phyloP scores from a whole-genome alignment of 37 sponge, comb jelly and placozoan genomes.

The Haliclona indistincta region DNA sequence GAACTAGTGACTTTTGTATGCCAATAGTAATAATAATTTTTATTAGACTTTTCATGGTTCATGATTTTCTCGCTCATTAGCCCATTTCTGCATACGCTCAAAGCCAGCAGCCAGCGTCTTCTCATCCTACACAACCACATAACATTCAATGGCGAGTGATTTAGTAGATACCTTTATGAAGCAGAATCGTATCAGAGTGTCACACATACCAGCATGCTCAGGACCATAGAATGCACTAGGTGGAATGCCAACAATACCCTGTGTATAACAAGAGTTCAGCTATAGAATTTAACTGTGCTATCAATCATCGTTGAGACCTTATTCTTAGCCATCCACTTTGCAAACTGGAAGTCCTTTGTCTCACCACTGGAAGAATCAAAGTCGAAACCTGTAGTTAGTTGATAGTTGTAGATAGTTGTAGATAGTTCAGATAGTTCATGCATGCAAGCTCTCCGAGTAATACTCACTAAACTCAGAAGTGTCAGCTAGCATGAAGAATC shows the following conservation, averaged over 20 bases:
- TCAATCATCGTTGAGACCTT: conserved; percentile 59
- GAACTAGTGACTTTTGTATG: too few relatives aligned
- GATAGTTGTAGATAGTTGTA: neutral
- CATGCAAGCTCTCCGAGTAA: neutral
- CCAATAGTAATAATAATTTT: conserved; percentile 5
- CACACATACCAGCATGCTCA: conserved; percentile 68
- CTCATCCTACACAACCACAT: conserved; percentile 35
- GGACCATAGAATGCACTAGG: conserved; percentile 83
- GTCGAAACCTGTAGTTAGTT: conserved; percentile 32
- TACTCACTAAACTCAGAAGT: conserved; percentile 59
- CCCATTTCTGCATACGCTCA: conserved; percentile 46
- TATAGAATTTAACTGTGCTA: neutral
- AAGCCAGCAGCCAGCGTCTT: conserved; percentile 54
- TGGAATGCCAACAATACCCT: conserved; percentile 90
- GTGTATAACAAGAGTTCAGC: neutral
- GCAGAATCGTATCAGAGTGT: conserved; percentile 79
- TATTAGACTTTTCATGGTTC: neutral
- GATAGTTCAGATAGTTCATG: neutral
- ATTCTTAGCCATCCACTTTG: conserved; percentile 85
- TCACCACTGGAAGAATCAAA: conserved; percentile 37
- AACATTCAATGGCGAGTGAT: neutral
- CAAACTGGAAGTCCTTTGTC: conserved; percentile 82
- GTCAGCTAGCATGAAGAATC: conserved; percentile 95
- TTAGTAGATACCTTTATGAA: conserved; percentile 65
- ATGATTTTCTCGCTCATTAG: conserved; percentile 20